Conservation (phyloP, 2,888 invertebrate species). For the Hyposoter dolosus region DNA sequence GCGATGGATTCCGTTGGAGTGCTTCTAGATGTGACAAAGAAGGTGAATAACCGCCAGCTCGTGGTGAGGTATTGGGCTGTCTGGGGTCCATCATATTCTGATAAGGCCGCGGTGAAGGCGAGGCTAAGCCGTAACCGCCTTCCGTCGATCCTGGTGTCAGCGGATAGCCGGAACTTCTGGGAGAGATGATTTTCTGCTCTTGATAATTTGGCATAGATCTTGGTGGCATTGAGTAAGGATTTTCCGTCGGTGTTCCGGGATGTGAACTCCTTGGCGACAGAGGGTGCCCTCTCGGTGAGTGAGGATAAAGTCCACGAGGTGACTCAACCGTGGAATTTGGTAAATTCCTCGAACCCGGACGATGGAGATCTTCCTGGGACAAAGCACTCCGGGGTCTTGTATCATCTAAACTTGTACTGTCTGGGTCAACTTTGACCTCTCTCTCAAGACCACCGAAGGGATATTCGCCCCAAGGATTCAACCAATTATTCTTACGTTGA, state of each 20-base stretch:
- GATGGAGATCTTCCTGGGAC: constrained; percentile 81
- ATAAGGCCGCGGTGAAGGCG: constrained; percentile 76
- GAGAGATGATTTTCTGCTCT: constrained; percentile 79
- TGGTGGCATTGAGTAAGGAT: constrained; percentile 76
- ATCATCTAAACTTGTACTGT: constrained; percentile 88
- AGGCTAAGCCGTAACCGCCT: constrained; percentile 75
- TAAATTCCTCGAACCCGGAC: constrained; percentile 80
- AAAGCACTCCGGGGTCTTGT: constrained; percentile 80
- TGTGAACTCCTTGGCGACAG: constrained; percentile 81
- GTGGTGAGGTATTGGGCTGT: constrained; percentile 76
- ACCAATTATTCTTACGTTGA: constrained; percentile 83
- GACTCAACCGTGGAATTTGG: constrained; percentile 79
- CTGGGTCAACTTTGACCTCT: constrained; percentile 90
- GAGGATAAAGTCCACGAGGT: constrained; percentile 75
- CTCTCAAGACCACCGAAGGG: constrained; percentile 83
- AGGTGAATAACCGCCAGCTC: constrained; percentile 72
- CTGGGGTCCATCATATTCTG: constrained; percentile 76
- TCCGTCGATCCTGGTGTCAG: constrained; percentile 70
- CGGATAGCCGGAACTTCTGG: constrained; percentile 79
- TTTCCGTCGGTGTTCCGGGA: constrained; percentile 76
- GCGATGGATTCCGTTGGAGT: constrained; percentile 73
- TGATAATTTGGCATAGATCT: constrained; percentile 77
- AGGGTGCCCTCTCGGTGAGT: constrained; percentile 79
- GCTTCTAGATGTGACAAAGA: constrained; percentile 74
- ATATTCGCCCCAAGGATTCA: constrained; percentile 83